These are phyloP conservation scores for Sander vitreus DNA, from an alignment of 2,113 vertebrate species.

Conservation along the genomic window DNA sequence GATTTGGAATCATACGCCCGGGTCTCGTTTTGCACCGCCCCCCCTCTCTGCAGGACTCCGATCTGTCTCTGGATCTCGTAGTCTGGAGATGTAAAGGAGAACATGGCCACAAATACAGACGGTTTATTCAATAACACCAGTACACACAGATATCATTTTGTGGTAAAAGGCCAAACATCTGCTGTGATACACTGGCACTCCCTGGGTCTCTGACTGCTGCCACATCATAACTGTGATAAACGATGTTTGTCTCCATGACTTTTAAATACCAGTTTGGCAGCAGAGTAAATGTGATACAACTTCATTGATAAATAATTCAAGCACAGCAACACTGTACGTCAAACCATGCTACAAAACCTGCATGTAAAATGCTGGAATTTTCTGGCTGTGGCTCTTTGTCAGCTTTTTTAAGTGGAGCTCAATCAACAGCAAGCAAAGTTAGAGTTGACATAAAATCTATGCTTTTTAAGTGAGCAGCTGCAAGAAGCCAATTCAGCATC, in stretches of 20 bases:
- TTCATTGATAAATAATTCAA: constrained; percentile 58
- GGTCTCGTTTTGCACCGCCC: constrained; percentile 93
- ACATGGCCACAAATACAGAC: constrained; percentile 31
- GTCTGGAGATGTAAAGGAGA: constrained; percentile 82
- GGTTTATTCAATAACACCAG: constrained; percentile 3
- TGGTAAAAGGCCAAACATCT: constrained; percentile 68
- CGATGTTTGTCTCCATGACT: constrained; percentile 44
- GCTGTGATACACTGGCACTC: constrained; percentile 41
- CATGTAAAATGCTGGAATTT: constrained; percentile 23
- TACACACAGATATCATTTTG: constrained; percentile 30
- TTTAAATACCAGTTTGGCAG: constrained; percentile 59
- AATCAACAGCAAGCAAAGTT: constrained; percentile 37
- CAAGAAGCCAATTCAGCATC: constrained; percentile 29
- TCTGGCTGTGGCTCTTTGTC: constrained; percentile 19
- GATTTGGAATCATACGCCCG: constrained; percentile 93
- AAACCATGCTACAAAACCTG: constrained; percentile 7
- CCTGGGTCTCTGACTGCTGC: constrained; percentile 44
- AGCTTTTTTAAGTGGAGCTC: constrained; percentile 20
- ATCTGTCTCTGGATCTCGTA: constrained; percentile 98
- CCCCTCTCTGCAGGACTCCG: constrained; percentile 88
- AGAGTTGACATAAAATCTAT: constrained; percentile 41
- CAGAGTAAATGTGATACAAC: constrained; percentile 33
- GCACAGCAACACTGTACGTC: constrained; percentile 1
- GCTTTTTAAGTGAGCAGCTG: constrained; percentile 51
- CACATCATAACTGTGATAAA: constrained; percentile 55